Conservation (phyloP, 1,140 invertebrate genomes). For the Zaprionus camerounensis region DNA sequence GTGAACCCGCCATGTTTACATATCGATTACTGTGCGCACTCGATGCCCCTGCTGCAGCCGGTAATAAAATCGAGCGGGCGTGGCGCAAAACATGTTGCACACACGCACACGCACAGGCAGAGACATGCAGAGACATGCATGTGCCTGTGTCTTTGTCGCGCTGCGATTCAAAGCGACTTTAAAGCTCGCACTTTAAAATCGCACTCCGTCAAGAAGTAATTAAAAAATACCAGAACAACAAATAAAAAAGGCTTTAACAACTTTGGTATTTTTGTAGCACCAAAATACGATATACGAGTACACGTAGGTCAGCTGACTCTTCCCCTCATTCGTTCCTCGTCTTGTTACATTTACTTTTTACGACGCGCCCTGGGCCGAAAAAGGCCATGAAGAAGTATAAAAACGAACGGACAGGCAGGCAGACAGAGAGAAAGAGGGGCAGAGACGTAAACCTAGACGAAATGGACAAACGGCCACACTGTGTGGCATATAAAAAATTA, state of each 20-base stretch:
- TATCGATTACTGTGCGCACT: conserved; percentile 73
- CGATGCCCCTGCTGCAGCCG: conserved; percentile 23
- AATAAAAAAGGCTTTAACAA: conserved; percentile 77
- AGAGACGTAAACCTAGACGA: conserved; percentile 48
- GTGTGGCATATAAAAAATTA: conserved; percentile 74
- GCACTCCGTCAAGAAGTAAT: conserved; percentile 56
- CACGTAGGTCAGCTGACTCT: not conserved
- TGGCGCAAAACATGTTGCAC: conserved; percentile 63
- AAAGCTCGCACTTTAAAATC: conserved; percentile 48
- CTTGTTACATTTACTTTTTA: conserved; percentile 79
- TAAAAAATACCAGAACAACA: conserved; percentile 64
- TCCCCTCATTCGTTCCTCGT: not conserved
- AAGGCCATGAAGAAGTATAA: conserved; percentile 45
- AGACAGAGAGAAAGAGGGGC: conserved; percentile 31
- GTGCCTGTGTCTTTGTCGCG: conserved; percentile 11
- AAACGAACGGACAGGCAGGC: conserved; percentile 18
- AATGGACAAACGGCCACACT: conserved; percentile 54
- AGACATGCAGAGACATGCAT: conserved; percentile 36
- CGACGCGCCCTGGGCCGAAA: conserved; percentile 57
- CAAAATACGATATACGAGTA: conserved; percentile 15
- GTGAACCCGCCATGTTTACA: conserved; percentile 75
- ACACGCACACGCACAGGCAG: conserved; percentile 15
- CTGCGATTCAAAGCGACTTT: conserved; percentile 28
- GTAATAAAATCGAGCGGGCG: conserved; percentile 63
- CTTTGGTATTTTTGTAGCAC: conserved; percentile 38